Evolutionary conservation across 2,888 invertebrate species (phyloP).

Genomic region (Ischnura elegans): DNA sequence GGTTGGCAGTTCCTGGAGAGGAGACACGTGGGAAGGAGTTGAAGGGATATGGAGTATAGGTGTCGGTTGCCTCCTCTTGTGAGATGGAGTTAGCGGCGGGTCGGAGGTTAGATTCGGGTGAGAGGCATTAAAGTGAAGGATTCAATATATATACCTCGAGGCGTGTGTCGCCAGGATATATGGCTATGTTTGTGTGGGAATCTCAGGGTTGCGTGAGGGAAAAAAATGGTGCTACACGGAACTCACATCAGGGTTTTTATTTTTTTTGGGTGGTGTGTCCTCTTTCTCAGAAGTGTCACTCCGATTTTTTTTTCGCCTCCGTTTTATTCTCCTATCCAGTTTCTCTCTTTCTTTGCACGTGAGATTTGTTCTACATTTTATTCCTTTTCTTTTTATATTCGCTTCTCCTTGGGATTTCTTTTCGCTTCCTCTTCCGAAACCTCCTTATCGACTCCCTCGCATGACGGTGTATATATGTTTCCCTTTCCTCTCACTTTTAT

Average conservation of each 20-base stretch:
- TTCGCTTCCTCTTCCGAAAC: background rate
- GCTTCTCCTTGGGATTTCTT: background rate
- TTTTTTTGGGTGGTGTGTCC: background rate
- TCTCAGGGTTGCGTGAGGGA: constrained; percentile 28
- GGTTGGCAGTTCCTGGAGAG: background rate
- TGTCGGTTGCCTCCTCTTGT: constrained; percentile 5
- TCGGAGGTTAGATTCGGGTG: constrained; percentile 74
- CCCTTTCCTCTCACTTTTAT: no score
- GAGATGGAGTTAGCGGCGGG: constrained; percentile 68
- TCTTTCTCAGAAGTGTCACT: background rate
- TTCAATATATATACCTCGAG: constrained; percentile 72
- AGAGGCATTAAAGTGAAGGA: constrained; percentile 75
- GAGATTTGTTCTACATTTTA: background rate
- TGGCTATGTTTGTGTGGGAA: constrained; percentile 68
- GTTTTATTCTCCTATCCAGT: background rate
- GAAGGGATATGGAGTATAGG: constrained; percentile 63
- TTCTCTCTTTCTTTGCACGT: background rate
- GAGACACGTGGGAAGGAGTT: constrained; percentile 68
- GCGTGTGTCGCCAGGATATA: constrained; percentile 73
- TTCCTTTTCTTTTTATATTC: background rate
- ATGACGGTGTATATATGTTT: no score
- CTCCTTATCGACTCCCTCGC: background rate
- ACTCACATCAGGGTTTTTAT: constrained; percentile 57
- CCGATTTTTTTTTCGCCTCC: background rate
- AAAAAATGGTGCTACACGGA: constrained; percentile 29